Conservation (phyloP, 1,140 invertebrate species). For the Panagrolaimus sp. region DNA sequence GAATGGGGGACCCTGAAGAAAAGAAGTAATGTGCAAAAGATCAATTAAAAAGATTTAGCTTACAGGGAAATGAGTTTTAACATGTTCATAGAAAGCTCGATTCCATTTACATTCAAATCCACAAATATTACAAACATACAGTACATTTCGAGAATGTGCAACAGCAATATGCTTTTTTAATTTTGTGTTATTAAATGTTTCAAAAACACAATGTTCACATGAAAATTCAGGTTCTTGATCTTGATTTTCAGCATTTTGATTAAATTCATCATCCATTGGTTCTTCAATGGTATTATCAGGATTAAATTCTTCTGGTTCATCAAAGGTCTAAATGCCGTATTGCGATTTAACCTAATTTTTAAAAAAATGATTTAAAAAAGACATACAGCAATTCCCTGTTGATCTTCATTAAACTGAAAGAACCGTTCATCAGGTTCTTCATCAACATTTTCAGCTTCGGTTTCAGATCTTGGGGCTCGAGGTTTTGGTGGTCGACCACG, state of each 20-base stretch:
- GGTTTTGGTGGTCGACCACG: slow-evolving; percentile 47
- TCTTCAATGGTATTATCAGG: slow-evolving; percentile 25
- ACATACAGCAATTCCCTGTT: slow-evolving; percentile 18
- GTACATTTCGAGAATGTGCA: slow-evolving; percentile 65
- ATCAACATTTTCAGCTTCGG: slow-evolving; percentile 27
- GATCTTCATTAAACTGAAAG: slow-evolving; percentile 31
- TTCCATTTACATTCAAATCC: slow-evolving; percentile 68
- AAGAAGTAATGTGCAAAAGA: slow-evolving; percentile 19
- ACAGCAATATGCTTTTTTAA: slow-evolving; percentile 64
- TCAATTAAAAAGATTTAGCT: slow-evolving; percentile 25
- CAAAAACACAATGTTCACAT: slow-evolving; percentile 64
- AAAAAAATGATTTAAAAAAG: slow-evolving; percentile 13
- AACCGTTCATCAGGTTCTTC: slow-evolving; percentile 36
- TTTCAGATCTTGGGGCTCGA: slow-evolving; percentile 21
- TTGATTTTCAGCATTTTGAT: background rate
- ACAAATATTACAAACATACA: slow-evolving; percentile 68
- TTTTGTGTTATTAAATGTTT: slow-evolving; percentile 61
- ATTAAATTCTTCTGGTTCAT: slow-evolving; percentile 41
- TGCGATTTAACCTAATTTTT: too few species aligned
- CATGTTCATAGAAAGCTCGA: slow-evolving; percentile 67
- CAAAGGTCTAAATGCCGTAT: slow-evolving; percentile 32
- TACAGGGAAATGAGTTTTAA: slow-evolving; percentile 61
- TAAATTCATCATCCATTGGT: background rate
- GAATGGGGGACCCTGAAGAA: slow-evolving; percentile 67
- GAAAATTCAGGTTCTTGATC: slow-evolving; percentile 38